Base-by-base conservation (phyloP, 37 sponge, comb jelly and placozoan species). In the Cliona cf. orientalis region DNA sequence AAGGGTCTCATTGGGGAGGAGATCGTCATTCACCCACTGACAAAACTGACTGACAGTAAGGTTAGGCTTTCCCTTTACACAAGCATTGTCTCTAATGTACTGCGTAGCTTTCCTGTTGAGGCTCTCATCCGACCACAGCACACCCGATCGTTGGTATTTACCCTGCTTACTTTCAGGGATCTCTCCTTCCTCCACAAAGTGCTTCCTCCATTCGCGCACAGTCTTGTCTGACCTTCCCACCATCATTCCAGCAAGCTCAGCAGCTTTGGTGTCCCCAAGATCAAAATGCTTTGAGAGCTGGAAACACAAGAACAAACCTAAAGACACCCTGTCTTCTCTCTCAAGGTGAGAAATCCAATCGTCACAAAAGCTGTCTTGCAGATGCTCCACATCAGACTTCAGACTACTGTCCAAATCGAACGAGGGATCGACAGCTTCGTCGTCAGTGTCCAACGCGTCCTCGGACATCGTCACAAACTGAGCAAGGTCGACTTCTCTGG, bases 361-460 rank as follows among this genome's bases (percentile, higher is more conserved):
- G 40, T 79, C 68, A 64, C 86, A 79, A 72, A 86, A 80, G 14
- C 0, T 23, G 17, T 87, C 82, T 6, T 58, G 42, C 22, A 65
- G 72, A 43, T 86, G 75, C 4, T 74, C 69, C 5, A 14, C 31
- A 31, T 87, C 75, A 28, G 45, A 74, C 31, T 57, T 74, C 26
- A 87, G 33, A 29, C 71, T 81, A 26, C 38, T 11, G 34, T 80
- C 82, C 26, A 81, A 23, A 37, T 82, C 79, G 53, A 82, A 81
- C 1, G 78, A 58, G 17, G 89, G 77, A 38, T 87, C 76, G 21
- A 58, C 49, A 58, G 33, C 55, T 71, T 78, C 80, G 81, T 87
- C 81, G 37, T 88, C 89, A 25, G 89, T 82, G 25, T 88, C 89
- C 37, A 71, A 22, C 41, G 72, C 89, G 53, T 88, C 79, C 6